Conservation (phyloP, 2,797 vertebrate species). For the Momotus momota region DNA sequence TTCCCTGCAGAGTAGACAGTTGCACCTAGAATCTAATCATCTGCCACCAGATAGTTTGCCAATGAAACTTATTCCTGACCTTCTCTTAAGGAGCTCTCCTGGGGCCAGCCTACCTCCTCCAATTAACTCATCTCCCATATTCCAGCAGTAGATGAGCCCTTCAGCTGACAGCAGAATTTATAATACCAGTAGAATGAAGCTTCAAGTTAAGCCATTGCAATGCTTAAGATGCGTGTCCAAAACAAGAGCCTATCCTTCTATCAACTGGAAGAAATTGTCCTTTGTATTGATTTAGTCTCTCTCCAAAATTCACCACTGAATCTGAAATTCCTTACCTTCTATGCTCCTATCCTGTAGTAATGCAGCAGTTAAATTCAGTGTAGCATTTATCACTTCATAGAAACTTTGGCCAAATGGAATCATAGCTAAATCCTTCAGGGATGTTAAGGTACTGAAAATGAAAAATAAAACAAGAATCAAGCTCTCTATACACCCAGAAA, state of each 20-base stretch:
- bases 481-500: background rate
- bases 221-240: background rate
- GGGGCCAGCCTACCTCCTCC: background rate
- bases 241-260: background rate
- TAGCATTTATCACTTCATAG: slow-evolving; percentile 3
- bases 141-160: background rate
- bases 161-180: background rate
- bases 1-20: background rate
- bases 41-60: background rate
- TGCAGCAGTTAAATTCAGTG: slow-evolving; percentile 50
- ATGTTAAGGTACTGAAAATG: slow-evolving; percentile 55
- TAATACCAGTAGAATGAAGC: background rate
- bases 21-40: background rate
- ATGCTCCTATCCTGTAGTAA: background rate
- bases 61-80: background rate
- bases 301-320: background rate
- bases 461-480: background rate
- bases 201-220: background rate
- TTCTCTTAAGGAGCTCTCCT: background rate
- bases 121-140: background rate
- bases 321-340: background rate
- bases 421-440: slow-evolving; percentile 51
- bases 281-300: background rate
- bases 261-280: background rate
- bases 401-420: background rate